These are phyloP conservation scores for Lapara coniferarum DNA, from an alignment of 2,888 invertebrate genomes.

Conservation along the genomic window DNA sequence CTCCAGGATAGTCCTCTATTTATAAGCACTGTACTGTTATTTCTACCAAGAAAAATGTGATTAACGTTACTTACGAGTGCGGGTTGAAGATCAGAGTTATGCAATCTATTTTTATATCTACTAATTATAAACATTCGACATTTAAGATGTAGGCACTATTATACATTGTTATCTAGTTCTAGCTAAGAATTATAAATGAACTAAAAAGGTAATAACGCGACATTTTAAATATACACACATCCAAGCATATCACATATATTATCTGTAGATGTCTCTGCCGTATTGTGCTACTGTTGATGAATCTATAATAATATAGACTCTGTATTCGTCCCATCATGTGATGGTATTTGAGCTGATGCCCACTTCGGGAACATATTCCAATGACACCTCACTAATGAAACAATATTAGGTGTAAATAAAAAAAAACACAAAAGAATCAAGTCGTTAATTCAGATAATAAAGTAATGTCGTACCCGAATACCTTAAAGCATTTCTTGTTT, in stretches of 20 bases:
- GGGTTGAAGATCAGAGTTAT: background rate
- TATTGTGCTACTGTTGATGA: too few species aligned
- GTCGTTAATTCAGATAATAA: background rate
- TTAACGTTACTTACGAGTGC: background rate
- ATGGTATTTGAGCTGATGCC: too few species aligned
- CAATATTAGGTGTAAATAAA: background rate
- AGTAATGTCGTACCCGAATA: background rate
- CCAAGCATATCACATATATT: background rate
- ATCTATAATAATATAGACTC: too few species aligned
- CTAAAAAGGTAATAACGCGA: background rate
- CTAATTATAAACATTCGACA: background rate
- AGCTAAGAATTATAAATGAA: background rate
- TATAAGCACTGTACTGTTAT: too few species aligned
- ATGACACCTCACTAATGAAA: too few species aligned
- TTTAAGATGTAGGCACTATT: slow-evolving; percentile 1
- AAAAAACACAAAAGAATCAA: background rate
- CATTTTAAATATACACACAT: background rate
- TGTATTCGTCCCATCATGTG: too few species aligned
- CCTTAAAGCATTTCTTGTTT: slow-evolving; percentile 2
- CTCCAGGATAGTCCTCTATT: too few species aligned
- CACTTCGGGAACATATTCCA: too few species aligned
- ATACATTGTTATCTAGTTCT: background rate
- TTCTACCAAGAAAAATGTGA: too few species aligned
- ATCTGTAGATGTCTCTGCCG: too few species aligned
- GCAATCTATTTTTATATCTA: background rate